Percentiles rank a stretch among this genome's conserved stretches.
These are phyloP conservation scores for Panulirus ornatus DNA, from an alignment of 1,140 invertebrate species.

Conservation along the genomic window DNA sequence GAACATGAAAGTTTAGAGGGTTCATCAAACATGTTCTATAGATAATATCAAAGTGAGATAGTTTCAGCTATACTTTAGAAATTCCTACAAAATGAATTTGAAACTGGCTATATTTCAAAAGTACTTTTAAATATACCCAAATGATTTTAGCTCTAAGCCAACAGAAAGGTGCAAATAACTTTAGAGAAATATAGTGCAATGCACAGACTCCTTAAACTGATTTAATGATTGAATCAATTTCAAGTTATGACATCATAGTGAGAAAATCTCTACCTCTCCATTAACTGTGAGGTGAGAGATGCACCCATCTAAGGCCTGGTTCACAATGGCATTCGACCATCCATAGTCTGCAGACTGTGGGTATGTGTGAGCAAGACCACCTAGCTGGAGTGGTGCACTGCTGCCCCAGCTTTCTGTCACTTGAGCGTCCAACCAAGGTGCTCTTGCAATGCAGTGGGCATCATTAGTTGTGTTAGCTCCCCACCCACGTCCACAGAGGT, in stretches of 20 bases:
- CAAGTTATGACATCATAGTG: background rate
- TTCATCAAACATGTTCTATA: background rate
- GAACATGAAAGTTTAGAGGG: background rate
- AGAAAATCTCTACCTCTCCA: background rate
- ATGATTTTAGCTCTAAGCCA: background rate
- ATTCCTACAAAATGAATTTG: no score
- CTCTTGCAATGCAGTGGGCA: slow-evolving; percentile 36
- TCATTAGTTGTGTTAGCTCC: background rate
- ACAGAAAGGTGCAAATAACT: background rate
- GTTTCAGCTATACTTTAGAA: no score
- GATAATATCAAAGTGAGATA: no score
- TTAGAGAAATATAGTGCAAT: background rate
- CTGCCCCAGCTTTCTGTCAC: slow-evolving; percentile 35
- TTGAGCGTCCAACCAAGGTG: background rate
- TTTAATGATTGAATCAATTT: no score
- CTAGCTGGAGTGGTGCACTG: slow-evolving; percentile 39
- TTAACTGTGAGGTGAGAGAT: slow-evolving; percentile 47
- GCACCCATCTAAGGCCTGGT: slow-evolving; percentile 24
- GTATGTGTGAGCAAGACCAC: slow-evolving; percentile 44
- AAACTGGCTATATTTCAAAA: no score
- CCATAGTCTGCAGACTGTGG: slow-evolving; percentile 27
- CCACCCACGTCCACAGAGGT: slow-evolving; percentile 33
- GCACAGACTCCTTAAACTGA: no score
- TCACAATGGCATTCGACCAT: slow-evolving; percentile 22
- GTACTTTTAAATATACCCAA: background rate